Percentiles rank a stretch among this genome's conserved stretches.
Conservation (phyloP, 2,797 vertebrate genomes). For the Trematomus bernacchii region DNA sequence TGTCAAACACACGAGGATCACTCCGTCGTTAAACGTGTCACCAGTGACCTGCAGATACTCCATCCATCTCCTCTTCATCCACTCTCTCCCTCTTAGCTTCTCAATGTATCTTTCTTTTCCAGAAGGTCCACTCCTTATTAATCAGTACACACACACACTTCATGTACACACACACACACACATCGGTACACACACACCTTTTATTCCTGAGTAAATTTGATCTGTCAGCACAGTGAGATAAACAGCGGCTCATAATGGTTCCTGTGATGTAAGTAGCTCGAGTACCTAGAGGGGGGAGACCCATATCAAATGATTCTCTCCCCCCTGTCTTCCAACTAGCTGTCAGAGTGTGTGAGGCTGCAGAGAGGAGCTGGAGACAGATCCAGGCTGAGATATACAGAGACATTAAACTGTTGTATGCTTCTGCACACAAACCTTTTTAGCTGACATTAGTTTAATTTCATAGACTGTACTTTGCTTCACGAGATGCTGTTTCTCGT, state of each 20-base stretch:
- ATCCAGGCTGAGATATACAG: conserved; percentile 35
- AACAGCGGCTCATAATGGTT: conserved; percentile 56
- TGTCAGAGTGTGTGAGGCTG: conserved; percentile 58
- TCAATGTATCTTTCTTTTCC: conserved; percentile 34
- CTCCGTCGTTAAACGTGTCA: conserved; percentile 70
- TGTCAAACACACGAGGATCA: conserved; percentile 79
- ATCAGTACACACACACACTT: conserved; percentile 23
- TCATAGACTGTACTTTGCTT: conserved; percentile 45
- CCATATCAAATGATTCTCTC: conserved; percentile 39
- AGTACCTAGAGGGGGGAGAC: conserved; percentile 45
- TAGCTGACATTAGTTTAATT: conserved; percentile 26
- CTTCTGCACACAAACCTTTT: conserved; percentile 27
- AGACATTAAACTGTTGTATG: conserved; percentile 22
- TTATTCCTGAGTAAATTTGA: conserved; percentile 48
- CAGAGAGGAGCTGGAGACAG: conserved; percentile 27
- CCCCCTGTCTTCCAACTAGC: conserved; percentile 43
- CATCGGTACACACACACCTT: conserved; percentile 30
- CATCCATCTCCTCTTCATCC: conserved; percentile 42
- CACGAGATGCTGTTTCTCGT: conserved; percentile 12
- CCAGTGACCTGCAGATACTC: conserved; percentile 64
- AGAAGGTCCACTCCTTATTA: conserved; percentile 36
- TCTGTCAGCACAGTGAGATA: conserved; percentile 28
- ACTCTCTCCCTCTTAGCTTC: conserved; percentile 32
- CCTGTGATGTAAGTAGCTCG: conserved; percentile 53
- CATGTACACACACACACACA: no score